Percentiles rank a stretch among this genome's conserved stretches.
phyloP scores from a whole-genome alignment of 2,888 invertebrate species.

The Drosophila prostipennis region DNA sequence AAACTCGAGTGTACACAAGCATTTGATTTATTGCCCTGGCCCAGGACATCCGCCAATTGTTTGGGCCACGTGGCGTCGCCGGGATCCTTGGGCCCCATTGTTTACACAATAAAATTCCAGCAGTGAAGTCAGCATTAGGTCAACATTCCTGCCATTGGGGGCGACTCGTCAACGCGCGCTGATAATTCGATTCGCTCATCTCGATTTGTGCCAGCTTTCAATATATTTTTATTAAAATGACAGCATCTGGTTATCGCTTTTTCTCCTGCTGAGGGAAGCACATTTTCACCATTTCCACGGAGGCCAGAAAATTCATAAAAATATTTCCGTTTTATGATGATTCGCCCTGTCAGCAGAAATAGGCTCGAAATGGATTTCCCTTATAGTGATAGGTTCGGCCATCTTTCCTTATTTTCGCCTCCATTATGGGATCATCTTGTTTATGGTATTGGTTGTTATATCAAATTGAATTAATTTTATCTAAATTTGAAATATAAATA shows the following conservation, averaged over 20 bases:
- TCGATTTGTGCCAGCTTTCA: conserved; percentile 52
- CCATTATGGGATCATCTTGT: conserved; percentile 10
- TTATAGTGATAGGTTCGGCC: conserved; percentile 19
- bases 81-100: conserved; percentile 21
- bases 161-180: conserved; percentile 44
- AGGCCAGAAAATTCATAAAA: conserved; percentile 33
- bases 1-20: conserved; percentile 53
- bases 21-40: conserved; percentile 55
- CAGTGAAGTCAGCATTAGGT: conserved; percentile 46
- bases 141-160: conserved; percentile 36
- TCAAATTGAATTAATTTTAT: too few species aligned
- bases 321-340: conserved; percentile 39
- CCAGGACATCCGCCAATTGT: conserved; percentile 54
- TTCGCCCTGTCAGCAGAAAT: conserved; percentile 36
- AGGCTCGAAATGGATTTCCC: conserved; percentile 3
- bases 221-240: conserved; percentile 51
- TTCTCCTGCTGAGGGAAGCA: conserved; percentile 26
- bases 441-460: conserved; percentile 8
- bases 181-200: conserved; percentile 42
- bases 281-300: conserved; percentile 8
- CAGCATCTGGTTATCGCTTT: conserved; percentile 41
- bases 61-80: conserved; percentile 42
- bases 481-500: too few species aligned
- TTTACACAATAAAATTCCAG: conserved; percentile 46
- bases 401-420: conserved; percentile 3